phyloP scores from a whole-genome alignment of 2,797 vertebrate species.

The Lithobates pipiens region DNA sequence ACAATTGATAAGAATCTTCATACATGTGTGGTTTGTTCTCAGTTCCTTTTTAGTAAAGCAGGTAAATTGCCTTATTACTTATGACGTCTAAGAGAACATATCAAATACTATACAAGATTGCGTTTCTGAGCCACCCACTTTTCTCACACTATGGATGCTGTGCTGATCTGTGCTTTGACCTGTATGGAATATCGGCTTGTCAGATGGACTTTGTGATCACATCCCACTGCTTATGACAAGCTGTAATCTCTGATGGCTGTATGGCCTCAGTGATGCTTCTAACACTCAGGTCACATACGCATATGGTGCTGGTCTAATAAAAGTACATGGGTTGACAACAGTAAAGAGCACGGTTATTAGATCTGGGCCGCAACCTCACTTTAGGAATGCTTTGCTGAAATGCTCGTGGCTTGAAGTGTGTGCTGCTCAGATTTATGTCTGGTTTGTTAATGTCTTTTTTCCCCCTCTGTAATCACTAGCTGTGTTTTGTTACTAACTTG shows the following conservation, averaged over 20 bases:
- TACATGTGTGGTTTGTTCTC: no score
- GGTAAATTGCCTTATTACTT: no score
- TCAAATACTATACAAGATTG: not conserved
- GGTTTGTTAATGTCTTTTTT: constrained; percentile 36
- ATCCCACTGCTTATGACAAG: not conserved
- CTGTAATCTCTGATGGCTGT: not conserved
- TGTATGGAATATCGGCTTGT: not conserved
- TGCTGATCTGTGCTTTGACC: not conserved
- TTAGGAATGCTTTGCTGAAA: constrained; percentile 45
- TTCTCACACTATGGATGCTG: not conserved
- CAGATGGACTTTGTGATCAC: not conserved
- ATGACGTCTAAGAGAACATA: no score
- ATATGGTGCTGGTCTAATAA: not conserved
- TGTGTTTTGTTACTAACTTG: constrained; percentile 36
- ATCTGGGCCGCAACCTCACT: constrained; percentile 8
- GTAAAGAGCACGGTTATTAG: not conserved
- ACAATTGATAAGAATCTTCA: no score
- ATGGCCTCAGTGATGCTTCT: constrained; percentile 1
- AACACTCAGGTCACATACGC: not conserved
- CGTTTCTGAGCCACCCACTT: not conserved
- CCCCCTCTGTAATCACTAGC: not conserved
- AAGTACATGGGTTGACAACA: not conserved
- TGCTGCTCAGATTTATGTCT: constrained; percentile 53
- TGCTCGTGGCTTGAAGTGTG: constrained; percentile 31
- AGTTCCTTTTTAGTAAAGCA: no score